These are phyloP conservation scores for Drosophila basisetae DNA, from an alignment of 2,888 invertebrate genomes.

Conservation along the genomic window DNA sequence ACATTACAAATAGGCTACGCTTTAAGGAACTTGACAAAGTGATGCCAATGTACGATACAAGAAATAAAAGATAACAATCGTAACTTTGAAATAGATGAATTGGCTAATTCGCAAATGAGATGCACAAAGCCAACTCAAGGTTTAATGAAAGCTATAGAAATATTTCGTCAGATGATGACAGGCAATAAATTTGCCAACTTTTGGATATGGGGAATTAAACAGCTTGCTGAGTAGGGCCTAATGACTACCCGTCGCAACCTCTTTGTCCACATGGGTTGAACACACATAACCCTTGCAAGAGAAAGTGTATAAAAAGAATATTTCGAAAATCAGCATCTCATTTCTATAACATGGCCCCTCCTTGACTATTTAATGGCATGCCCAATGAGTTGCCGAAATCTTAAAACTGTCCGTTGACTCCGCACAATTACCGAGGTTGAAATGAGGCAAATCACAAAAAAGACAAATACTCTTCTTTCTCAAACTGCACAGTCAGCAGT, in stretches of 20 bases:
- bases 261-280: slow-evolving; percentile 1
- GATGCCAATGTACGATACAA: slow-evolving; percentile 1
- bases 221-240: slow-evolving; percentile 47
- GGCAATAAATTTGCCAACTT: slow-evolving; percentile 44
- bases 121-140: slow-evolving; percentile 28
- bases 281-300: slow-evolving; percentile 40
- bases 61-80: slow-evolving; percentile 42
- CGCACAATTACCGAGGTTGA: slow-evolving; percentile 56
- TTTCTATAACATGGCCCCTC: background rate
- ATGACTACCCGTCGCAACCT: slow-evolving; percentile 20
- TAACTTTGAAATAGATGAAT: slow-evolving; percentile 30
- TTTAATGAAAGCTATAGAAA: slow-evolving; percentile 4
- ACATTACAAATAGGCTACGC: slow-evolving; percentile 24
- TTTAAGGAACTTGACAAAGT: background rate
- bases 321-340: slow-evolving; percentile 4
- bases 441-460: slow-evolving; percentile 41
- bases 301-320: background rate
- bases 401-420: slow-evolving; percentile 32
- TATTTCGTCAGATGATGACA: slow-evolving; percentile 36
- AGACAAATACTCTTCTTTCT: background rate
- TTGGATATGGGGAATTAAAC: slow-evolving; percentile 43
- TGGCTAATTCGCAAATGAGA: slow-evolving; percentile 43
- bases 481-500: slow-evolving; percentile 64
- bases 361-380: slow-evolving; percentile 55
- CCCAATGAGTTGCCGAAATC: slow-evolving; percentile 66